These are phyloP conservation scores for Sebastes trivittatus DNA, from an alignment of 2,797 vertebrate genomes.

Conservation along the genomic window DNA sequence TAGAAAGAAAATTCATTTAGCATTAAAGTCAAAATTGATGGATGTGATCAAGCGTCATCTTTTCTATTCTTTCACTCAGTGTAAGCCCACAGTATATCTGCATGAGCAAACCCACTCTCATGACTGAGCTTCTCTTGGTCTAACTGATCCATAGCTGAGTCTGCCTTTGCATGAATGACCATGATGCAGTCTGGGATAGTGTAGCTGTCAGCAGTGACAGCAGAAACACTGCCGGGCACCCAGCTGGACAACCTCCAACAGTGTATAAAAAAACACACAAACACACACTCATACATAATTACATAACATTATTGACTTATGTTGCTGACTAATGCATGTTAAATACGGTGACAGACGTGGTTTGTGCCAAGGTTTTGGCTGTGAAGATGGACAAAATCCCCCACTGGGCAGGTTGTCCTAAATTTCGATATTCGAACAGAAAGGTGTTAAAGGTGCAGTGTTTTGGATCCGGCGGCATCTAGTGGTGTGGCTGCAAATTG, in stretches of 20 bases:
- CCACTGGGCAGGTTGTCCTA: background rate
- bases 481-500: no score
- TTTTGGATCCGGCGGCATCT: no score
- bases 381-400: conserved; percentile 11
- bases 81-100: conserved; percentile 22
- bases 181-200: conserved; percentile 60
- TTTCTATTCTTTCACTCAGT: background rate
- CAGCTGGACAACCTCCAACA: conserved; percentile 47
- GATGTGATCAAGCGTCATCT: background rate
- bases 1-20: background rate
- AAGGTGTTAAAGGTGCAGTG: background rate
- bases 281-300: conserved; percentile 5
- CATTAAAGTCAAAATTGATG: background rate
- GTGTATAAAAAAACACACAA: background rate
- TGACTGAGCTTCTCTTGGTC: conserved; percentile 47
- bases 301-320: conserved; percentile 29
- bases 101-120: conserved; percentile 31
- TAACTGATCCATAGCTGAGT: conserved; percentile 57
- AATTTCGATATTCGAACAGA: background rate
- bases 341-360: background rate
- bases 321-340: conserved; percentile 30
- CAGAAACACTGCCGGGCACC: conserved; percentile 44
- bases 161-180: conserved; percentile 64
- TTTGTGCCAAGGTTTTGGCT: conserved; percentile 6
- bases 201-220: conserved; percentile 57